Percentiles rank a stretch among this genome's conserved stretches.
phyloP scores from a whole-genome alignment of 2,888 invertebrate genomes.

The Volucella zonaria region DNA sequence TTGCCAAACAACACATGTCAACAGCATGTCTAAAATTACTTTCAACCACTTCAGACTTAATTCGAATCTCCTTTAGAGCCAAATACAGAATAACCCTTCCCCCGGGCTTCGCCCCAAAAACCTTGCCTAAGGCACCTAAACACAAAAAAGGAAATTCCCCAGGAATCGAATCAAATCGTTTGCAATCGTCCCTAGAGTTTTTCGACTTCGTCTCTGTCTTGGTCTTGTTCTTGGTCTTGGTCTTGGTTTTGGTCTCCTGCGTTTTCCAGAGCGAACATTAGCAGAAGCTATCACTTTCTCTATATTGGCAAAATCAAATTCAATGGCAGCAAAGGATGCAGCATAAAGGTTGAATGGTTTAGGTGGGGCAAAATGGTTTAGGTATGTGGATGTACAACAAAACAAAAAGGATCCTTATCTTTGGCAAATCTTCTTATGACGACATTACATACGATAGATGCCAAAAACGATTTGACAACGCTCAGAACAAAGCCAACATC shows the following conservation, averaged over 20 bases:
- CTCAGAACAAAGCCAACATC: constrained; percentile 39
- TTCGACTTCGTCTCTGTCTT: constrained; percentile 2
- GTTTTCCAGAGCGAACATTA: constrained; percentile 20
- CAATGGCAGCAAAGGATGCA: constrained; percentile 39
- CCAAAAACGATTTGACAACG: constrained; percentile 60
- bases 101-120: no score
- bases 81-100: constrained; percentile 26
- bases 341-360: neutral
- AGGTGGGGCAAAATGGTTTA: no score
- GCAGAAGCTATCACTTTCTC: constrained; percentile 49
- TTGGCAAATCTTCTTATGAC: constrained; percentile 47
- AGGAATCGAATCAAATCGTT: constrained; percentile 45
- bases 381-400: constrained; percentile 4
- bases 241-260: constrained; percentile 18
- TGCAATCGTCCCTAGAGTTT: constrained; percentile 9
- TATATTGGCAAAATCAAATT: constrained; percentile 56
- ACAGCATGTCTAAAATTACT: constrained; percentile 61
- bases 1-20: constrained; percentile 66
- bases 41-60: constrained; percentile 60
- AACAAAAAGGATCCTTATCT: constrained; percentile 44
- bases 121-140: neutral
- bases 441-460: constrained; percentile 52
- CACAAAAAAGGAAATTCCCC: constrained; percentile 30
- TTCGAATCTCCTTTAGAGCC: constrained; percentile 55
- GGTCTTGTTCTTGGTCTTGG: neutral